phyloP scores from a whole-genome alignment of 2,113 vertebrate genomes.

The Delphinus delphis region DNA sequence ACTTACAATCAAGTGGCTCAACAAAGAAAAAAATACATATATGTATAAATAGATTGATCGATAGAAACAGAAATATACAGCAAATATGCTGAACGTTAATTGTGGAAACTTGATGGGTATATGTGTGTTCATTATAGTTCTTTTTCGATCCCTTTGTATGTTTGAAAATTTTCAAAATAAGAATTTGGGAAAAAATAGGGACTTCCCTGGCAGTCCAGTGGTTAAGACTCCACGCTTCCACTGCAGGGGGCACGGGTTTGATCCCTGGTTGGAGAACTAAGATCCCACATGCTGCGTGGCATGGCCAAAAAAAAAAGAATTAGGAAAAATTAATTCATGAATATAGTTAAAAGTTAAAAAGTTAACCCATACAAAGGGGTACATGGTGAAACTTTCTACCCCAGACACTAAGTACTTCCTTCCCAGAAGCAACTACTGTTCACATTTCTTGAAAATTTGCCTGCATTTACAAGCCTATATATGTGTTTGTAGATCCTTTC shows the following conservation, averaged over 20 bases:
- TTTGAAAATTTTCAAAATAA: constrained; percentile 37
- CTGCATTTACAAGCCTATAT: constrained; percentile 24
- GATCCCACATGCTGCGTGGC: too few species aligned
- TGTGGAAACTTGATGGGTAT: neutral
- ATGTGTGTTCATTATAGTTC: neutral
- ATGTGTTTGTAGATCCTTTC: constrained; percentile 14
- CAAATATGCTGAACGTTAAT: neutral
- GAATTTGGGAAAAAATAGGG: neutral
- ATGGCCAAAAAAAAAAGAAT: too few species aligned
- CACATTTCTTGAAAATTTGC: neutral
- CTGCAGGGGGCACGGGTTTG: too few species aligned
- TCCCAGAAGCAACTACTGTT: neutral
- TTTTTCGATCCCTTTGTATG: neutral
- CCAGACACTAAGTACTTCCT: neutral
- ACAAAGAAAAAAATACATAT: neutral
- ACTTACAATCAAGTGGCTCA: neutral
- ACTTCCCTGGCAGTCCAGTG: too few species aligned
- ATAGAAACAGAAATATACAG: neutral
- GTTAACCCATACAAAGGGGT: neutral
- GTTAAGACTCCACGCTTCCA: too few species aligned
- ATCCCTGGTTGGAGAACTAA: too few species aligned
- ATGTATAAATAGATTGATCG: neutral
- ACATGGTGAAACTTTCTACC: neutral
- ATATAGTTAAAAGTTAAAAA: neutral
- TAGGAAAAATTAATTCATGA: neutral